phyloP scores from a whole-genome alignment of 2,113 vertebrate genomes.

The Cephalopholis sonnerati region DNA sequence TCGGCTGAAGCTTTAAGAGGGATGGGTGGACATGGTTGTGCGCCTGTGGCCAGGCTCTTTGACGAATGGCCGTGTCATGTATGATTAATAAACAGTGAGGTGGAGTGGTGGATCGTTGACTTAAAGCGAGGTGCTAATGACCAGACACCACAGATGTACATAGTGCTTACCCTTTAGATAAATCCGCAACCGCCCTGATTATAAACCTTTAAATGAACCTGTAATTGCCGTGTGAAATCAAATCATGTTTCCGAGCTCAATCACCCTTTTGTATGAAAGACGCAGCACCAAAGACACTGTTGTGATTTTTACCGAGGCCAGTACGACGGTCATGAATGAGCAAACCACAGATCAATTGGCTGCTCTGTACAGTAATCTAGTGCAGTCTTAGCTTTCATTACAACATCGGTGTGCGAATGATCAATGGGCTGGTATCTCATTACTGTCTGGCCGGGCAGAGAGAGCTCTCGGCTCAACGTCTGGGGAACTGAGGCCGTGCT shows the following conservation, averaged over 20 bases:
- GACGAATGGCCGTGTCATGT: constrained; percentile 39
- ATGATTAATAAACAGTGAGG: constrained; percentile 50
- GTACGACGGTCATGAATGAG: constrained; percentile 54
- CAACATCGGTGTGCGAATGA: constrained; percentile 43
- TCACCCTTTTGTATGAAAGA: not conserved
- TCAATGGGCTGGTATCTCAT: constrained; percentile 67
- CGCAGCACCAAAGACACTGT: not conserved
- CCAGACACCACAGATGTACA: constrained; percentile 19
- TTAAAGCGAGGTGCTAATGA: constrained; percentile 32
- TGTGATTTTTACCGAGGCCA: constrained; percentile 12
- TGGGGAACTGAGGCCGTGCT: constrained; percentile 15
- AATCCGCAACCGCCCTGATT: constrained; percentile 9
- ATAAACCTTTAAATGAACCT: constrained; percentile 32
- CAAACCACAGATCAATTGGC: constrained; percentile 56
- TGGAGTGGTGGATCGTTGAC: constrained; percentile 26
- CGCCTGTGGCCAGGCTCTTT: not conserved
- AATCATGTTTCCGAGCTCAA: constrained; percentile 15
- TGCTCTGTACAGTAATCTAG: constrained; percentile 53
- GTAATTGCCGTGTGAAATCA: constrained; percentile 30
- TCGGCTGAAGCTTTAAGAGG: constrained; percentile 33
- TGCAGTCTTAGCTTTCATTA: constrained; percentile 63
- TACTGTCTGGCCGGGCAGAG: constrained; percentile 48
- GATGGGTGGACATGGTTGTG: not conserved
- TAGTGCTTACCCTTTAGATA: constrained; percentile 20
- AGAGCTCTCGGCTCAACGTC: constrained; percentile 12